phyloP scores from a whole-genome alignment of 2,888 invertebrate genomes.

The Sinotaia quadrata region DNA sequence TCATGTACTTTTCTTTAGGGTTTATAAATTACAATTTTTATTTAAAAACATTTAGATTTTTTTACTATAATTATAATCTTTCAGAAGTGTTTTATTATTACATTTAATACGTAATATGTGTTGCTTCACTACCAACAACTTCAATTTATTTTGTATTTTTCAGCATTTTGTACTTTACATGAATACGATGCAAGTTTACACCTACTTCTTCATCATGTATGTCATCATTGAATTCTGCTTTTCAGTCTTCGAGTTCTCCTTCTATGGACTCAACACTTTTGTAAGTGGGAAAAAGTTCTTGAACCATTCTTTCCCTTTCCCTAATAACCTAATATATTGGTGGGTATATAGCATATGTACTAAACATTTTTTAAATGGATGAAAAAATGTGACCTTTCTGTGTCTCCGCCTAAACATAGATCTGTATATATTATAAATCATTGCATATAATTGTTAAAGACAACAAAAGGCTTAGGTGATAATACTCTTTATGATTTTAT shows the following conservation, averaged over 20 bases:
- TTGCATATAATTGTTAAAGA: too few species aligned
- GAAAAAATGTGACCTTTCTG: background rate
- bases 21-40: too few species aligned
- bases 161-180: constrained; percentile 69
- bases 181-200: constrained; percentile 58
- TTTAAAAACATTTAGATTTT: too few species aligned
- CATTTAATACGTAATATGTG: background rate
- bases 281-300: constrained; percentile 57
- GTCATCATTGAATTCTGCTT: constrained; percentile 66
- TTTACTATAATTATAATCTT: background rate
- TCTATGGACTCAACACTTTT: constrained; percentile 70
- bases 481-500: too few species aligned
- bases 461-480: too few species aligned
- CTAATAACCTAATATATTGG: too few species aligned
- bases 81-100: background rate
- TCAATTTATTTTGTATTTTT: constrained; percentile 32
- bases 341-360: too few species aligned
- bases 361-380: background rate
- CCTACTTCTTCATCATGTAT: constrained; percentile 60
- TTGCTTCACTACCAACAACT: background rate
- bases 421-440: too few species aligned
- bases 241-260: constrained; percentile 68
- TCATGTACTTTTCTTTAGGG: too few species aligned
- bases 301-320: too few species aligned
- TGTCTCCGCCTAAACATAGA: too few species aligned